These are phyloP conservation scores for Physocephala rufipes DNA, from an alignment of 2,888 invertebrate genomes.

Conservation along the genomic window DNA sequence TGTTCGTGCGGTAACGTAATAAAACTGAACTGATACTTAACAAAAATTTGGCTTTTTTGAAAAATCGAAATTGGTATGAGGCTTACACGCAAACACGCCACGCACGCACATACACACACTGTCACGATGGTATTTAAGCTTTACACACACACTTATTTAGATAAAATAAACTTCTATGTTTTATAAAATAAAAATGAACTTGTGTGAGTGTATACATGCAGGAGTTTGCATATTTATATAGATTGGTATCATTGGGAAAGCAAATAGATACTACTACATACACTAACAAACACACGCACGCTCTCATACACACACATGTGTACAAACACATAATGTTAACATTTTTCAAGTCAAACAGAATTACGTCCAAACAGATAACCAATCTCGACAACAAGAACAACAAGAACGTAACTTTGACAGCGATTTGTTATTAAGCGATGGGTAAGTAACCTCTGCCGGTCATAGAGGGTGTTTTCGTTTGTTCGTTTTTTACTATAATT, in stretches of 20 bases:
- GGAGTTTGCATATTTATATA: no score
- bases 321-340: conserved; percentile 4
- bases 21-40: no score
- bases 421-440: background rate
- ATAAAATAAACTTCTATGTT: no score
- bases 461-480: background rate
- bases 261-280: background rate
- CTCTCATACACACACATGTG: background rate
- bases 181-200: no score
- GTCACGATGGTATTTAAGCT: no score
- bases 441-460: background rate
- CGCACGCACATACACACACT: no score
- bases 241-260: background rate
- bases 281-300: background rate
- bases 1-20: no score
- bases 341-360: conserved; percentile 5
- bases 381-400: background rate
- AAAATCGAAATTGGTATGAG: no score
- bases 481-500: background rate
- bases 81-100: no score
- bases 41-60: no score
- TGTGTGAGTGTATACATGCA: no score
- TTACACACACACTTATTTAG: no score
- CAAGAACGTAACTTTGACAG: conserved; percentile 3
- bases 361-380: conserved; percentile 2